phyloP scores from a whole-genome alignment of 2,113 vertebrate genomes.

The Trichechus manatus region DNA sequence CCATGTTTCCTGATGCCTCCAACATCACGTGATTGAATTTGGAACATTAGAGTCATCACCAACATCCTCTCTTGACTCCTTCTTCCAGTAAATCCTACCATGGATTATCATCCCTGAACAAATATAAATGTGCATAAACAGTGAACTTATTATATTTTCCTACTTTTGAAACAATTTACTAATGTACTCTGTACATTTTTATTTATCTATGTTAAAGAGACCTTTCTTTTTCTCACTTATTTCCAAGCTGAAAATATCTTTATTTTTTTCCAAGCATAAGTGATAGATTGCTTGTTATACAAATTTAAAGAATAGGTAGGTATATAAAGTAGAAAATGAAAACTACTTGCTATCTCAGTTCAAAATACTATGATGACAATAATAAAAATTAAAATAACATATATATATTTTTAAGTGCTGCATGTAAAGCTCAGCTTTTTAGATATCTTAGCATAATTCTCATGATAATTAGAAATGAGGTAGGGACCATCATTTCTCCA shows the following conservation, averaged over 20 bases:
- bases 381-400: neutral
- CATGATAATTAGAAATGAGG: neutral
- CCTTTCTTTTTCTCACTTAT: neutral
- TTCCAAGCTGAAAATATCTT: neutral
- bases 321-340: slow-evolving; percentile 1
- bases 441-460: neutral
- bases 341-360: neutral
- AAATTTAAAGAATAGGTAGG: neutral
- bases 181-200: neutral
- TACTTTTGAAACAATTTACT: neutral
- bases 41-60: neutral
- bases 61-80: neutral
- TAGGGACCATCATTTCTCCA: neutral
- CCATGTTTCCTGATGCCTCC: neutral
- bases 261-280: slow-evolving; percentile 23
- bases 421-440: neutral
- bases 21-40: neutral
- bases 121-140: neutral
- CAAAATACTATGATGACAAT: neutral
- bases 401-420: neutral
- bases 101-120: neutral
- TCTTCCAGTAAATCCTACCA: neutral
- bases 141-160: neutral
- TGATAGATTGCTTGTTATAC: neutral
- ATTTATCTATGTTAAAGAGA: neutral